Evolutionary conservation across 2,888 invertebrate genomes (phyloP).

Genomic region (Latrodectus elegans): DNA sequence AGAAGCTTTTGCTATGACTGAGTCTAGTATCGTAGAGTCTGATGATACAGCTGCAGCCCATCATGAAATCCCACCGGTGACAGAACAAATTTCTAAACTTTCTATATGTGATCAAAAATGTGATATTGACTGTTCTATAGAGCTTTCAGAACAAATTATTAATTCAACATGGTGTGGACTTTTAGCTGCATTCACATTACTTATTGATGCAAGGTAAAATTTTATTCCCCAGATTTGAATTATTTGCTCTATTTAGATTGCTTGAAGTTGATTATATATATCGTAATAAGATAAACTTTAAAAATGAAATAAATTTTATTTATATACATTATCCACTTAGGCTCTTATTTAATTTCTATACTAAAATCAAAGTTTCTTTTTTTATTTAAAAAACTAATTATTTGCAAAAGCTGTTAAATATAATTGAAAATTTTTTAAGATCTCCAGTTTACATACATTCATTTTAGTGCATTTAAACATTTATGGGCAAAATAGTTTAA

Average conservation of each 20-base stretch:
- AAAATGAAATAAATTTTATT: not conserved
- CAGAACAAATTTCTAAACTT: conserved; percentile 32
- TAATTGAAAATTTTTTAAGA: too few species aligned
- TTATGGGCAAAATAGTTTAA: too few species aligned
- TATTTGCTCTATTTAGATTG: too few species aligned
- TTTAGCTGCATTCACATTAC: conserved; percentile 90
- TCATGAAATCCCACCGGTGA: not conserved
- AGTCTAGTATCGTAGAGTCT: conserved; percentile 18
- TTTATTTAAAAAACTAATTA: not conserved
- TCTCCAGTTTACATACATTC: too few species aligned
- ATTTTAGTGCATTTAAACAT: too few species aligned
- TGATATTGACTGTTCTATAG: conserved; percentile 43
- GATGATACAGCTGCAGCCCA: conserved; percentile 17
- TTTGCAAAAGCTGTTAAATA: not conserved
- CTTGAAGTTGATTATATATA: too few species aligned
- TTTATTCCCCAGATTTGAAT: not conserved
- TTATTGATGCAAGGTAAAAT: conserved; percentile 88
- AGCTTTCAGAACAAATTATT: conserved; percentile 81
- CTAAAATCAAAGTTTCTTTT: not conserved
- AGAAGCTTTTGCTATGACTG: conserved; percentile 1
- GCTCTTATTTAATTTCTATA: not conserved
- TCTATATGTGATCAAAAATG: conserved; percentile 41
- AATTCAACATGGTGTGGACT: conserved; percentile 97
- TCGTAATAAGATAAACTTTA: too few species aligned
- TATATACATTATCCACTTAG: not conserved